Percentiles rank a stretch among this genome's conserved stretches.
These are phyloP conservation scores for Hofmannophila pseudospretella DNA, from an alignment of 2,888 invertebrate genomes.

Conservation along the genomic window DNA sequence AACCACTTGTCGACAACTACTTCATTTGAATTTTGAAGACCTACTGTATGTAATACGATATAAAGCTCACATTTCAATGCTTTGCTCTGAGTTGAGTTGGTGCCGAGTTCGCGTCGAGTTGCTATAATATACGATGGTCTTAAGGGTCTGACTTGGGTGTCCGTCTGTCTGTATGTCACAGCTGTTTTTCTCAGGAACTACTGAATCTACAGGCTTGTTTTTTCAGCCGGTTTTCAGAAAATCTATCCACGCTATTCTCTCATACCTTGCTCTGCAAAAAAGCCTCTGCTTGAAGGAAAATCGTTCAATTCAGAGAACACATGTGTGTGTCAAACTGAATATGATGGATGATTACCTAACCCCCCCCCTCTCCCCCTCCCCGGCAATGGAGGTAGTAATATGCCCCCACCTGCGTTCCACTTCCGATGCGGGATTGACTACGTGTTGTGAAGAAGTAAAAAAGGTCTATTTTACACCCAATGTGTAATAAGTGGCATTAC, in stretches of 20 bases:
- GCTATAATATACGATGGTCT: too few relatives aligned
- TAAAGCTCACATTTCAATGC: too few relatives aligned
- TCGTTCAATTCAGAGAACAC: slow-evolving; percentile 57
- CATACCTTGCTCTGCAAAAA: slow-evolving; percentile 6
- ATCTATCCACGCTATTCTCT: slow-evolving; percentile 2
- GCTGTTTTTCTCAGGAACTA: too few relatives aligned
- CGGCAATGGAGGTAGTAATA: slow-evolving; percentile 11
- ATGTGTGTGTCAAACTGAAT: slow-evolving; percentile 61
- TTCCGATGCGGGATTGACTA: slow-evolving; percentile 28
- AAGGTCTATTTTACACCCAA: slow-evolving; percentile 6
- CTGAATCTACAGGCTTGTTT: too few relatives aligned
- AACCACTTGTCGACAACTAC: background rate
- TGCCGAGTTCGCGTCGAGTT: too few relatives aligned
- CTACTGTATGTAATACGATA: too few relatives aligned
- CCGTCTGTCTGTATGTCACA: too few relatives aligned
- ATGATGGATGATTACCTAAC: slow-evolving; percentile 46
- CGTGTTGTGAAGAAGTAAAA: slow-evolving; percentile 19
- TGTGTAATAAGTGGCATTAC: too few relatives aligned
- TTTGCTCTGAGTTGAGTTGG: too few relatives aligned
- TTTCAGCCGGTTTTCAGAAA: too few relatives aligned
- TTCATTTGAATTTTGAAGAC: too few relatives aligned
- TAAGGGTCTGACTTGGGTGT: too few relatives aligned
- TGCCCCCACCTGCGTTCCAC: slow-evolving; percentile 11
- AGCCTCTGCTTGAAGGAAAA: slow-evolving; percentile 29
- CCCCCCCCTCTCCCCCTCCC: slow-evolving; percentile 4